Percentiles rank a stretch among this genome's conserved stretches.
These are phyloP conservation scores for Chrysochloris asiatica DNA, from an alignment of 2,113 vertebrate genomes.

Conservation along the genomic window DNA sequence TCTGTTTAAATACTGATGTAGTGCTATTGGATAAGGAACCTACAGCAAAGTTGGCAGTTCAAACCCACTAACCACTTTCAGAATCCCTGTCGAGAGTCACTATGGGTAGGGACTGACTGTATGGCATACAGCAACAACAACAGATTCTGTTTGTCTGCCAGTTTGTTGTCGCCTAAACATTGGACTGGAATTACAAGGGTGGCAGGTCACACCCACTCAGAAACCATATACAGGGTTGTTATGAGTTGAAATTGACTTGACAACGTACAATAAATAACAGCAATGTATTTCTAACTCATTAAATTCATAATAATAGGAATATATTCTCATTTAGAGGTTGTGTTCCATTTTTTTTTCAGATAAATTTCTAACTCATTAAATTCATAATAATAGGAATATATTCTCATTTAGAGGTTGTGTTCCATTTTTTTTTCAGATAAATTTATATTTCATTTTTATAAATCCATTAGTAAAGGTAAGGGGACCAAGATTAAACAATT, in stretches of 20 bases:
- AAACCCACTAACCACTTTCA: not conserved
- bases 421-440: not conserved
- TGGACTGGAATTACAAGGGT: not conserved
- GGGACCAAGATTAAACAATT: not conserved
- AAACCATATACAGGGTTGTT: too few relatives aligned
- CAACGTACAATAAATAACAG: too few relatives aligned
- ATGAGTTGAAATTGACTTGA: too few relatives aligned
- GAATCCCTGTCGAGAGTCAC: too few relatives aligned
- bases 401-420: conserved; percentile 6
- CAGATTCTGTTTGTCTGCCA: too few relatives aligned
- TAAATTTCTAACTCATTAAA: conserved; percentile 9
- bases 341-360: not conserved
- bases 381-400: not conserved
- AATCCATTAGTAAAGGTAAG: not conserved
- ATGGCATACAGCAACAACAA: too few relatives aligned
- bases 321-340: not conserved
- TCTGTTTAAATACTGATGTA: too few relatives aligned
- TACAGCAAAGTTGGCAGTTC: too few relatives aligned
- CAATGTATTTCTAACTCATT: conserved; percentile 4
- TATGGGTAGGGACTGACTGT: too few relatives aligned
- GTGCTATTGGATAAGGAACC: too few relatives aligned
- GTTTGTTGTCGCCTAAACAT: too few relatives aligned
- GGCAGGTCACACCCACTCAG: too few relatives aligned
- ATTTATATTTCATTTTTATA: not conserved
- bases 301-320: not conserved